A percentile compares a stretch with the other conserved stretches of the same genome.
Conservation (phyloP, 2,113 vertebrate species). For the Gnathonemus longibarbis region DNA sequence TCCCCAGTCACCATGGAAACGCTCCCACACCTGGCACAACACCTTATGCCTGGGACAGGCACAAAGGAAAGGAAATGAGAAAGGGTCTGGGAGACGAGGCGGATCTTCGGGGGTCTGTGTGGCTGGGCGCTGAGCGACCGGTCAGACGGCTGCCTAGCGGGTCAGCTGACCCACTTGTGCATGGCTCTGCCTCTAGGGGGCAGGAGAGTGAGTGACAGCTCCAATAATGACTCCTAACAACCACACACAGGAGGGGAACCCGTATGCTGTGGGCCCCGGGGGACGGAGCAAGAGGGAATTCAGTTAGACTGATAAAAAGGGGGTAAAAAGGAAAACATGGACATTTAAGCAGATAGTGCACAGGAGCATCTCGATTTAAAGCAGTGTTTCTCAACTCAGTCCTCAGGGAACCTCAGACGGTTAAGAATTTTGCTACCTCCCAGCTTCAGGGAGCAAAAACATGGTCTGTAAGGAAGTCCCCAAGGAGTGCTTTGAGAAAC, state of each 20-base stretch:
- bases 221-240: slow-evolving; percentile 59
- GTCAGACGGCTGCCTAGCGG: neutral
- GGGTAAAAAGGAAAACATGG: neutral
- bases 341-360: neutral
- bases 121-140: neutral
- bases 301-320: slow-evolving; percentile 30
- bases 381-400: neutral
- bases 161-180: neutral
- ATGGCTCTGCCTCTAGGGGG: neutral
- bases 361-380: neutral
- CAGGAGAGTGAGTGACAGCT: slow-evolving; percentile 52
- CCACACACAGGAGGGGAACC: slow-evolving; percentile 24
- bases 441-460: neutral
- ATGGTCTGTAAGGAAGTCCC: neutral
- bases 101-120: neutral
- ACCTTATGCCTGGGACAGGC: neutral
- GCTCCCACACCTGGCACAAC: slow-evolving; percentile 37
- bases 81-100: neutral
- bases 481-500: neutral
- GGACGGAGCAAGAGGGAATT: slow-evolving; percentile 13
- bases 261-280: neutral
- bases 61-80: neutral
- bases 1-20: slow-evolving; percentile 33
- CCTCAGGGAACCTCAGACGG: neutral
- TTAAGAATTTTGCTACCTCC: neutral